Evolutionary conservation across 92 coral and sea anemone genomes (phyloP).

Genomic region (Umimayanthus kanabou): DNA sequence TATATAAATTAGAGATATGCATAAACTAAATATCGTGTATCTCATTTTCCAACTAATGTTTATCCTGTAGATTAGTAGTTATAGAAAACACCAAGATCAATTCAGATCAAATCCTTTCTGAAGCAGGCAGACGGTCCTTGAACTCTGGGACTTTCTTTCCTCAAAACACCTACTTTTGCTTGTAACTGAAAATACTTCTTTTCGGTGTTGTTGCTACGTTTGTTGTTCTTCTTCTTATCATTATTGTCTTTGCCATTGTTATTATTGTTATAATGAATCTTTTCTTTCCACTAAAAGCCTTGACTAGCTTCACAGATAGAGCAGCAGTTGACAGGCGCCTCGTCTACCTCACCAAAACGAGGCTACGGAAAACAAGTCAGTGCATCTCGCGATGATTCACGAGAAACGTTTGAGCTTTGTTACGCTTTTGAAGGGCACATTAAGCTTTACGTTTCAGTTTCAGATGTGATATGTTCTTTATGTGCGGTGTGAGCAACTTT

Average conservation of each 20-base stretch:
- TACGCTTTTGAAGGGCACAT: neutral
- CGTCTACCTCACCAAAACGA: slow-evolving; percentile 49
- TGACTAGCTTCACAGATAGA: slow-evolving; percentile 38
- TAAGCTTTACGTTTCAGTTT: neutral
- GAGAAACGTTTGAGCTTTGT: neutral
- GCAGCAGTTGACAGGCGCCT: slow-evolving; percentile 57
- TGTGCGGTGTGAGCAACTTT: neutral
- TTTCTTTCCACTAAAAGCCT: neutral
- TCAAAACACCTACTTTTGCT: neutral
- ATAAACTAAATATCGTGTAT: too few species aligned
- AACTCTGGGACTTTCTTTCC: neutral
- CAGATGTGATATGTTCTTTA: neutral
- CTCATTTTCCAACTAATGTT: too few species aligned
- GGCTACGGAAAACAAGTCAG: slow-evolving; percentile 58
- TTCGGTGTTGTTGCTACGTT: neutral
- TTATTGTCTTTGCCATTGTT: neutral
- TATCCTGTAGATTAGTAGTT: too few species aligned
- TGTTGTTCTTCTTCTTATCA: neutral
- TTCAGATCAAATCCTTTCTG: too few species aligned
- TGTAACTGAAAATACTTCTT: neutral
- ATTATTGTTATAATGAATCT: neutral
- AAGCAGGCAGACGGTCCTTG: too few species aligned
- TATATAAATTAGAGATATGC: neutral
- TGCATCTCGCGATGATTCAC: slow-evolving; percentile 43
- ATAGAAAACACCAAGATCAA: too few species aligned